Evolutionary conservation across 2,797 vertebrate genomes (phyloP).

Genomic region (Setipinna tenuifilis): DNA sequence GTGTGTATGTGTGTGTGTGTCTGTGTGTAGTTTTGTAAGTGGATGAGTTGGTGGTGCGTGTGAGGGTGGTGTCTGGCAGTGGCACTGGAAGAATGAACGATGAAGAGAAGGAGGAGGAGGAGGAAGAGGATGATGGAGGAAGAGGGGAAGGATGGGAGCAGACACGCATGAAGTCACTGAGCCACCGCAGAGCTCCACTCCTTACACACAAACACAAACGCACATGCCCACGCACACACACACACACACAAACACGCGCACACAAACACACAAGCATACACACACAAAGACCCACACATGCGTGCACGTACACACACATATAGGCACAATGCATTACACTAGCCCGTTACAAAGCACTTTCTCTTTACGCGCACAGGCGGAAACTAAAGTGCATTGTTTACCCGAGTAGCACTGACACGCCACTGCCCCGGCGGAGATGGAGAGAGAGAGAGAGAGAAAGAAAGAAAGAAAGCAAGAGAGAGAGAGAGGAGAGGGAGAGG

Average conservation of each 20-base stretch:
- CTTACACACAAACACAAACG: neutral
- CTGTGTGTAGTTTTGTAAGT: neutral
- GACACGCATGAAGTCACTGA: conserved; percentile 18
- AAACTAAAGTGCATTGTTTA: conserved; percentile 27
- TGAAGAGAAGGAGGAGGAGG: conserved; percentile 2
- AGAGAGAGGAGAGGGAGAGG: neutral
- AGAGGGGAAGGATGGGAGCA: neutral
- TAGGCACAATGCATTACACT: conserved; percentile 12
- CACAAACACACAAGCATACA: neutral
- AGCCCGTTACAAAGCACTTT: conserved; percentile 12
- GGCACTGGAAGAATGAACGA: conserved; percentile 21
- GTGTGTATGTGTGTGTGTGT: neutral
- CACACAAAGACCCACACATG: neutral
- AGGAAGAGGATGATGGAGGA: neutral
- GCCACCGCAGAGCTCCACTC: conserved; percentile 18
- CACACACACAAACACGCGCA: neutral
- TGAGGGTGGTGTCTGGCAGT: conserved; percentile 13
- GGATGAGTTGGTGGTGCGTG: neutral
- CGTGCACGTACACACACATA: neutral
- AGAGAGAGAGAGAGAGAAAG: conserved; percentile 20
- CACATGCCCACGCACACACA: neutral
- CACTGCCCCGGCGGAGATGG: conserved; percentile 20
- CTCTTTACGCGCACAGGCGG: conserved; percentile 23
- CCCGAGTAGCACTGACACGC: conserved; percentile 24
- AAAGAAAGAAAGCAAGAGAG: neutral